Percentiles rank a stretch among this genome's conserved stretches.
These are phyloP conservation scores for Synanthedon tipuliformis DNA, from an alignment of 2,888 invertebrate species.

Conservation along the genomic window DNA sequence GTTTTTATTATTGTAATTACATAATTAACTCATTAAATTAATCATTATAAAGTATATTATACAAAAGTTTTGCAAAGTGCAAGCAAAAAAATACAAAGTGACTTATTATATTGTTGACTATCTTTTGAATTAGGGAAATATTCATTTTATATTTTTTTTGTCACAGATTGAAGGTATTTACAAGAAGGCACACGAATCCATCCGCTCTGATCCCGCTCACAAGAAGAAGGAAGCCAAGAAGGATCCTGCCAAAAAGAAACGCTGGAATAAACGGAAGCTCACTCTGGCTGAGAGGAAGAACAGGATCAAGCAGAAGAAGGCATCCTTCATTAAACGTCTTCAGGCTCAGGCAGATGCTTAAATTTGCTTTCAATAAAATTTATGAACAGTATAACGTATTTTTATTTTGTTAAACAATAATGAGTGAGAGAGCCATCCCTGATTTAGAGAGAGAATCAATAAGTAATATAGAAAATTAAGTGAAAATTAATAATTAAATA, in stretches of 20 bases:
- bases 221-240: conserved; percentile 70
- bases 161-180: conserved; percentile 90
- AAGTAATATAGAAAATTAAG: too few species aligned
- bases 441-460: too few species aligned
- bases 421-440: too few species aligned
- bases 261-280: conserved; percentile 92
- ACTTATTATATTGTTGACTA: too few species aligned
- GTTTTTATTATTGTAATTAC: too few species aligned
- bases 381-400: too few species aligned
- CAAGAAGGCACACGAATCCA: conserved; percentile 94
- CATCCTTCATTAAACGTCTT: conserved; percentile 77
- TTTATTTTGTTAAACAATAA: too few species aligned
- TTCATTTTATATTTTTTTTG: conserved; percentile 5
- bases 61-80: too few species aligned
- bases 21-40: too few species aligned
- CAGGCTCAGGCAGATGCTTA: conserved; percentile 60
- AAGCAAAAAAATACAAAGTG: too few species aligned
- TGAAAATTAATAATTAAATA: too few species aligned
- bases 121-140: background rate
- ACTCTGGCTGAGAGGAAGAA: conserved; percentile 91
- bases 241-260: conserved; percentile 75
- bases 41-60: too few species aligned
- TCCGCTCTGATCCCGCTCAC: conserved; percentile 87
- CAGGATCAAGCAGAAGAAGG: conserved; percentile 94
- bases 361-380: conserved; percentile 11